phyloP scores from a whole-genome alignment of 2,113 vertebrate species.

The Arothron firmamentum region DNA sequence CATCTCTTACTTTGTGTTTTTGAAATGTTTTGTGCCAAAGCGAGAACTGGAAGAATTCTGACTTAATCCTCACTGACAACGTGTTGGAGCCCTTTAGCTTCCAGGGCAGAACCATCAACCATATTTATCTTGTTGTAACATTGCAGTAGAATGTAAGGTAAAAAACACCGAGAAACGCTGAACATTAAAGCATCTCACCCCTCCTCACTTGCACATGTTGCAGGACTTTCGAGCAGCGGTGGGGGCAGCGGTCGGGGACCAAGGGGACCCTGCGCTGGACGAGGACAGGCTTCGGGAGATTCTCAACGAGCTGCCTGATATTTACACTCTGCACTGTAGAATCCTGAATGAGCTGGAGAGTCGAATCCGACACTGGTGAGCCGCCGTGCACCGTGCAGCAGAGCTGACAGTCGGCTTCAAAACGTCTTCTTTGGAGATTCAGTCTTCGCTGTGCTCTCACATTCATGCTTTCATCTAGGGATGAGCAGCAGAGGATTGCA shows the following conservation, averaged over 20 bases:
- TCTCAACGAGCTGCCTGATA: constrained; percentile 82
- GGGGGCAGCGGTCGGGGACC: constrained; percentile 70
- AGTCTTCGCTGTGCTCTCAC: background rate
- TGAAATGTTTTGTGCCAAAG: no score
- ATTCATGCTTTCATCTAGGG: constrained; percentile 72
- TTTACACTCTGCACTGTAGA: constrained; percentile 81
- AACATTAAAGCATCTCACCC: background rate
- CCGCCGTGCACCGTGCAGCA: background rate
- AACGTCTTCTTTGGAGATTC: background rate
- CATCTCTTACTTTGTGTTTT: background rate
- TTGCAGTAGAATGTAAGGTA: background rate
- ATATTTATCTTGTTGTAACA: background rate
- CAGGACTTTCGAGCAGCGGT: constrained; percentile 85
- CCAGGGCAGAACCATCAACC: background rate
- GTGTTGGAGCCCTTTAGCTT: background rate
- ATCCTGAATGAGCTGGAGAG: constrained; percentile 84
- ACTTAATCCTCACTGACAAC: no score
- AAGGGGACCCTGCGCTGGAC: constrained; percentile 72
- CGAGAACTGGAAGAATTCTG: no score
- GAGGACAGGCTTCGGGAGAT: constrained; percentile 80
- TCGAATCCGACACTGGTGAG: constrained; percentile 83
- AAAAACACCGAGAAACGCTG: background rate
- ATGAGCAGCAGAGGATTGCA: constrained; percentile 84
- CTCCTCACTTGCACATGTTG: background rate
- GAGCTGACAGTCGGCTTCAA: background rate